Percentiles rank a stretch among this genome's conserved stretches.
These are phyloP conservation scores for Lobophora halterata DNA, from an alignment of 2,888 invertebrate species.

Conservation along the genomic window DNA sequence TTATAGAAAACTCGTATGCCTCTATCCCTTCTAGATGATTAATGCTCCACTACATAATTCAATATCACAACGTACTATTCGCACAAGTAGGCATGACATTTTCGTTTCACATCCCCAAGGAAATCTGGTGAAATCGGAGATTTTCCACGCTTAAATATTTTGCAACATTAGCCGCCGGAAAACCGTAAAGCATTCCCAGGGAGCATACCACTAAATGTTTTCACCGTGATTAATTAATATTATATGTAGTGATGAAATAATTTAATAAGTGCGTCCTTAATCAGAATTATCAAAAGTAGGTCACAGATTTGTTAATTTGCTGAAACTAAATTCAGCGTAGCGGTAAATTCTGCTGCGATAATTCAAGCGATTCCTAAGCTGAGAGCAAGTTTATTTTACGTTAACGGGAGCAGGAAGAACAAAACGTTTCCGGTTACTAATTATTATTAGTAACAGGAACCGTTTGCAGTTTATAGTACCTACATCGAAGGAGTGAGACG, in stretches of 20 bases:
- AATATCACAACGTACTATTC: constrained; percentile 31
- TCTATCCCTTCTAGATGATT: constrained; percentile 57
- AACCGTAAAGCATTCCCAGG: constrained; percentile 24
- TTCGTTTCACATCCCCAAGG: constrained; percentile 42
- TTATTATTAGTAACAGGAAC: constrained; percentile 53
- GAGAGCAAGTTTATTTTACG: constrained; percentile 34
- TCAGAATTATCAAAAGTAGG: constrained; percentile 9
- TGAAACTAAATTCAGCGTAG: constrained; percentile 14
- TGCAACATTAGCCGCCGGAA: constrained; percentile 21
- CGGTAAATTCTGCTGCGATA: constrained; percentile 18
- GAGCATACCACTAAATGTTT: no score
- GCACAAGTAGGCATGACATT: constrained; percentile 36
- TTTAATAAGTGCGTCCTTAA: constrained; percentile 4
- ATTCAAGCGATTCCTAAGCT: constrained; percentile 26
- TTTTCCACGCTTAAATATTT: constrained; percentile 30
- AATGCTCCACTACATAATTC: constrained; percentile 46
- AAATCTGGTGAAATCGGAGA: constrained; percentile 32
- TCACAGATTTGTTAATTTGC: constrained; percentile 18
- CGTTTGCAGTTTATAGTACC: constrained; percentile 49
- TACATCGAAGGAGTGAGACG: constrained; percentile 43
- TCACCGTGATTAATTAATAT: constrained; percentile 19
- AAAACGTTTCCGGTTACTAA: no score
- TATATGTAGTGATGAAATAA: constrained; percentile 10
- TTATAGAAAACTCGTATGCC: constrained; percentile 62
- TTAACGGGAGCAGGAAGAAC: no score